These are phyloP conservation scores for Ctenicera cuprea DNA, from an alignment of 2,888 invertebrate species.

Conservation along the genomic window DNA sequence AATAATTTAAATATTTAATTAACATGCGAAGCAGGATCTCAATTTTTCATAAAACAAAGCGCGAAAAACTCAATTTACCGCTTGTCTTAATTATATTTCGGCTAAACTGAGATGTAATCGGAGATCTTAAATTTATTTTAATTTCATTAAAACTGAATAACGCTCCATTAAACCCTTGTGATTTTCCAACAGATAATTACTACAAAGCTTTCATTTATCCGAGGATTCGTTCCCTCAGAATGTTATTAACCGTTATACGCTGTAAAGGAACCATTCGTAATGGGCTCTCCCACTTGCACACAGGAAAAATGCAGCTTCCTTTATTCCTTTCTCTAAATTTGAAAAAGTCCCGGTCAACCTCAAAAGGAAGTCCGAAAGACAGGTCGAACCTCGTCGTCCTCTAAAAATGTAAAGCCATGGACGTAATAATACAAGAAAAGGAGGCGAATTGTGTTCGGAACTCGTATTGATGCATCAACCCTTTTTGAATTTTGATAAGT, in stretches of 20 bases:
- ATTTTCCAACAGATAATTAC: constrained; percentile 33
- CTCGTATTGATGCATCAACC: not conserved
- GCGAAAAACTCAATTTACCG: constrained; percentile 41
- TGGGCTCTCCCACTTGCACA: not conserved
- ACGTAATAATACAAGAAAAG: not conserved
- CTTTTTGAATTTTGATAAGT: constrained; percentile 9
- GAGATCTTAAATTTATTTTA: constrained; percentile 40
- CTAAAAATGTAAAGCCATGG: not conserved
- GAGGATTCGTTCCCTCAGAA: constrained; percentile 15
- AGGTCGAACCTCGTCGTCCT: not conserved
- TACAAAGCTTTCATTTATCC: constrained; percentile 32
- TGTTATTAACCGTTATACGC: constrained; percentile 22
- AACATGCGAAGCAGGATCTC: constrained; percentile 35
- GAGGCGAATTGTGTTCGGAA: not conserved
- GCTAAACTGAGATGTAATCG: constrained; percentile 32
- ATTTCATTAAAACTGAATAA: constrained; percentile 37
- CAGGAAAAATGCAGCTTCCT: constrained; percentile 8
- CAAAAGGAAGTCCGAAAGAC: constrained; percentile 11
- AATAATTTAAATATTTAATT: constrained; percentile 40
- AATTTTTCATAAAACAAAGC: constrained; percentile 32
- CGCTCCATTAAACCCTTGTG: constrained; percentile 33
- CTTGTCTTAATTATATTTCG: constrained; percentile 38
- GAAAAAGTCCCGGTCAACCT: constrained; percentile 10
- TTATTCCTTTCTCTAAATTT: not conserved
- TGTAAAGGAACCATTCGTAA: not conserved